A percentile compares a stretch with the other conserved stretches of the same genome.
These are phyloP conservation scores for Clarias magur DNA, from an alignment of 2,113 vertebrate species.

Conservation along the genomic window DNA sequence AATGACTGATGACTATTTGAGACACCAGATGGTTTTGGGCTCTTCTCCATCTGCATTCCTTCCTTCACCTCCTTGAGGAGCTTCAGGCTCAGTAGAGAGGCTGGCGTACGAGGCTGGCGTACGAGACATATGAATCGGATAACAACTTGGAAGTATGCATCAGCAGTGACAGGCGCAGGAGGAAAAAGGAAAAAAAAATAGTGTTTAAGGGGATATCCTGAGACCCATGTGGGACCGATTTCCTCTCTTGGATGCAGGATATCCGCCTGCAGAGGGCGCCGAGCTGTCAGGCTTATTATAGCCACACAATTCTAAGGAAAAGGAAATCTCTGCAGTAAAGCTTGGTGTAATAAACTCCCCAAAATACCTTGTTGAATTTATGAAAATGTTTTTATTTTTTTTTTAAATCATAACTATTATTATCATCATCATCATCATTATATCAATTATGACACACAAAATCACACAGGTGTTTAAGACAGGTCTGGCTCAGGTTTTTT, in stretches of 20 bases:
- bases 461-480: conserved; percentile 80
- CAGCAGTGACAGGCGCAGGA: background rate
- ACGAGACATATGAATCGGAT: background rate
- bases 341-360: conserved; percentile 8
- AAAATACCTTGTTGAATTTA: conserved; percentile 60
- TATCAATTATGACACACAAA: conserved; percentile 77
- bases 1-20: background rate
- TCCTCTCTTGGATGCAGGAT: conserved; percentile 76
- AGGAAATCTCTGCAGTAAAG: conserved; percentile 15
- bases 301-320: background rate
- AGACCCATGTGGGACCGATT: conserved; percentile 53
- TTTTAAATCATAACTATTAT: conserved; percentile 64
- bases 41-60: background rate
- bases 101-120: too few relatives aligned
- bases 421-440: conserved; percentile 48
- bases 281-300: conserved; percentile 58
- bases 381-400: conserved; percentile 78
- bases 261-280: conserved; percentile 63
- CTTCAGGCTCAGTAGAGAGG: background rate
- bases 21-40: background rate
- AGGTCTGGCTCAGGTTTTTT: conserved; percentile 75
- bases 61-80: background rate
- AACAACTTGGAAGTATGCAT: background rate
- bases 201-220: conserved; percentile 44
- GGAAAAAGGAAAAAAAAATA: background rate